These are phyloP conservation scores for Elephas maximus DNA, from an alignment of 2,113 vertebrate genomes.

Conservation along the genomic window DNA sequence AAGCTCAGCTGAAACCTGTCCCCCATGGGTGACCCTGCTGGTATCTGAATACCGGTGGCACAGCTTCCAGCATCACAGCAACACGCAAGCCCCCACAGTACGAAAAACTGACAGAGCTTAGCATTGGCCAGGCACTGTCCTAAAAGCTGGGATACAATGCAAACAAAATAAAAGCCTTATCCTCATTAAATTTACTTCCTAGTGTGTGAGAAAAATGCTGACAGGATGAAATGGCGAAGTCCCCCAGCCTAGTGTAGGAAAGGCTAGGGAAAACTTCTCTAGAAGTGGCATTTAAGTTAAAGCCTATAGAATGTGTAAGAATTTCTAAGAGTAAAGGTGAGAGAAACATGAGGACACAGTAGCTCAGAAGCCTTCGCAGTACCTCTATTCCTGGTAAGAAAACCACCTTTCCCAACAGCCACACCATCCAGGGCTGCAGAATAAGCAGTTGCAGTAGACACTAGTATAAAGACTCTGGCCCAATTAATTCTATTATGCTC, in stretches of 20 bases:
- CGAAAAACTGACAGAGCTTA: not conserved
- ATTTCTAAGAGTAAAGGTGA: constrained; percentile 26
- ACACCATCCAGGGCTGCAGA: not conserved
- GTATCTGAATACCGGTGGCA: no score
- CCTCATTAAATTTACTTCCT: constrained; percentile 9
- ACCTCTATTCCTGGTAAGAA: not conserved
- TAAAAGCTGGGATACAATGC: not conserved
- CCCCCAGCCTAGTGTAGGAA: not conserved
- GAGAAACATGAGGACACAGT: not conserved
- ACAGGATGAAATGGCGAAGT: not conserved
- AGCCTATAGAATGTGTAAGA: constrained; percentile 3
- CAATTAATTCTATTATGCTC: constrained; percentile 44
- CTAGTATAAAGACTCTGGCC: not conserved
- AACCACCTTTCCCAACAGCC: not conserved
- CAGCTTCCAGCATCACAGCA: no score
- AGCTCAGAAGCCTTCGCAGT: not conserved
- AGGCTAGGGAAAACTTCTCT: not conserved
- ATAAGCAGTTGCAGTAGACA: not conserved
- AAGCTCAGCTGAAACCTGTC: no score
- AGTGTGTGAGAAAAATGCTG: not conserved
- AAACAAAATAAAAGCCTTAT: not conserved
- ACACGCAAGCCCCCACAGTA: no score
- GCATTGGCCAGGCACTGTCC: not conserved
- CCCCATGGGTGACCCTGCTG: no score
- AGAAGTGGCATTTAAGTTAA: not conserved